phyloP scores from a whole-genome alignment of 2,888 invertebrate genomes.

The Thera britannica region DNA sequence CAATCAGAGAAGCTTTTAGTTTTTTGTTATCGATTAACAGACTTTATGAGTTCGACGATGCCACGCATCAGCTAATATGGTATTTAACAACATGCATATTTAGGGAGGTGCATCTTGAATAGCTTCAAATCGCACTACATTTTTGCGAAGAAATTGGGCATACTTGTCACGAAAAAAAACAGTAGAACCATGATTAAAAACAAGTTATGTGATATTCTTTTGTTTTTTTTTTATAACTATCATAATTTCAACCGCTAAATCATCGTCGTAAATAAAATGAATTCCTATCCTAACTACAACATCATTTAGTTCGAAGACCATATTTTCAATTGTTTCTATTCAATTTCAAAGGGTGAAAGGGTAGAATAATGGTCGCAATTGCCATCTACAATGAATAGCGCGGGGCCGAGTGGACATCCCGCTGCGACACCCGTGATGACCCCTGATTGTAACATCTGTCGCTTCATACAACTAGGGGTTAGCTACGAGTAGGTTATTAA shows the following conservation, averaged over 20 bases:
- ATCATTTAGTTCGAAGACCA: conserved; percentile 3
- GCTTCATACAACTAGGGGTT: conserved; percentile 24
- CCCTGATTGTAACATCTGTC: conserved; percentile 50
- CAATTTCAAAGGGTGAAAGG: conserved; percentile 35
- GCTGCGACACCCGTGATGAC: conserved; percentile 47
- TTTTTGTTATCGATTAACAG: conserved; percentile 65
- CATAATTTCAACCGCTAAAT: too few relatives aligned
- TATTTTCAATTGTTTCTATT: conserved; percentile 38
- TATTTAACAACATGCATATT: conserved; percentile 32
- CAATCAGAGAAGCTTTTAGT: conserved; percentile 77
- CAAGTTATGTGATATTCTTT: too few relatives aligned
- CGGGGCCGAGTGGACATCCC: conserved; percentile 47
- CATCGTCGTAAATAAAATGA: neutral
- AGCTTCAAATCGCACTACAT: neutral
- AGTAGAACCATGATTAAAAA: neutral
- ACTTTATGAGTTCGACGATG: conserved; percentile 44
- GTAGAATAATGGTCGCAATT: conserved; percentile 42
- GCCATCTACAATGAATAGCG: conserved; percentile 38
- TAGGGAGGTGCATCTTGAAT: conserved; percentile 2
- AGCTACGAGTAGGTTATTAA: neutral
- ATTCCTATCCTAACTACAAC: neutral
- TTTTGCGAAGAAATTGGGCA: neutral
- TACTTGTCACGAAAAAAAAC: conserved; percentile 1
- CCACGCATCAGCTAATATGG: conserved; percentile 32
- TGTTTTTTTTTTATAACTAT: too few relatives aligned